Percentiles rank a stretch among this genome's conserved stretches.
These are phyloP conservation scores for Polyodon spathula DNA, from an alignment of 2,113 vertebrate genomes.

Conservation along the genomic window DNA sequence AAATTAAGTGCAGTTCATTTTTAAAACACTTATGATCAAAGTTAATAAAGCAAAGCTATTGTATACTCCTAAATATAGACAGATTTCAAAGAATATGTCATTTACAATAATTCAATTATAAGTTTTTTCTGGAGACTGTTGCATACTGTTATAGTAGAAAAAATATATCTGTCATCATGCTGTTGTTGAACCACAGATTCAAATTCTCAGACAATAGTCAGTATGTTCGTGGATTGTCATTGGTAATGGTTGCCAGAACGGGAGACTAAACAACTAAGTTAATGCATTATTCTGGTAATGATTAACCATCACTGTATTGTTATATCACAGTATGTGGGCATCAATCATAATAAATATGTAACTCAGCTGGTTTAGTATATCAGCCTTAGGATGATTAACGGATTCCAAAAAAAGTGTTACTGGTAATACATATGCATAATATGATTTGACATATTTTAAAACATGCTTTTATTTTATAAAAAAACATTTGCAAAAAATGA, in stretches of 20 bases:
- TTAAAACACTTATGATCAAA: conserved; percentile 41
- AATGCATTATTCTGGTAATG: conserved; percentile 38
- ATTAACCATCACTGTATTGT: conserved; percentile 29
- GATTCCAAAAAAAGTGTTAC: conserved; percentile 33
- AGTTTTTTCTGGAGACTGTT: conserved; percentile 39
- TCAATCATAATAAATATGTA: conserved; percentile 43
- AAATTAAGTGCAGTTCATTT: conserved; percentile 34
- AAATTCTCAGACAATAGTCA: too few relatives aligned
- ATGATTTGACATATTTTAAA: too few relatives aligned
- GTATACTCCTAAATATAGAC: conserved; percentile 18
- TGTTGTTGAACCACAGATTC: conserved; percentile 29
- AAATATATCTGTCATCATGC: conserved; percentile 30
- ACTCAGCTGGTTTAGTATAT: conserved; percentile 45
- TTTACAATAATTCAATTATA: conserved; percentile 43
- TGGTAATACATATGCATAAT: conserved; percentile 46
- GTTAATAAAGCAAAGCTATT: conserved; percentile 23
- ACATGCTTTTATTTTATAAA: too few relatives aligned
- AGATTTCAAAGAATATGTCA: conserved; percentile 29
- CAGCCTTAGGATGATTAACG: conserved; percentile 27
- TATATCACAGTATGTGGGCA: conserved; percentile 30
- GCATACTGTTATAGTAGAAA: conserved; percentile 45
- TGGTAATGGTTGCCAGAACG: too few relatives aligned
- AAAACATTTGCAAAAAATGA: too few relatives aligned
- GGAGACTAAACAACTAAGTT: conserved; percentile 10
- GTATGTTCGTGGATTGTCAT: too few relatives aligned